Percentiles rank a stretch among this genome's conserved stretches.
Conservation (phyloP, 2,888 invertebrate species). For the Xylota segnis region DNA sequence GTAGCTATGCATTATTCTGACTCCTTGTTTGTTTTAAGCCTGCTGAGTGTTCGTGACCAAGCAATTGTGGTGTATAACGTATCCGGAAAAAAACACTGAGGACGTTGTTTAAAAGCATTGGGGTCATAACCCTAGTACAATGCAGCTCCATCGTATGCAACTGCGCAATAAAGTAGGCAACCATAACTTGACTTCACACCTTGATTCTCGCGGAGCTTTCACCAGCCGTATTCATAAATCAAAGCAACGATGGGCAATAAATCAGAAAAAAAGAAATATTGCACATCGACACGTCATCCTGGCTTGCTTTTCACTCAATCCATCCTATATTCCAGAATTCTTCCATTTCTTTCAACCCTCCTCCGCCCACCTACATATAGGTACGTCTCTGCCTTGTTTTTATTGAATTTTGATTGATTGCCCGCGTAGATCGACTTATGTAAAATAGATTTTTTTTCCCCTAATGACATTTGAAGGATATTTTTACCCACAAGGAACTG, state of each 20-base stretch:
- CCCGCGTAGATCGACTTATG: constrained; percentile 29
- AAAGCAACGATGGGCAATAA: constrained; percentile 3
- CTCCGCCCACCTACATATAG: background rate
- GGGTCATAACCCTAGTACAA: no score
- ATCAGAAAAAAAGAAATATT: constrained; percentile 21
- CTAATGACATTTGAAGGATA: constrained; percentile 56
- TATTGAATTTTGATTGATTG: constrained; percentile 59
- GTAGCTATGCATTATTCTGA: no score
- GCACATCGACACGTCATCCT: constrained; percentile 23
- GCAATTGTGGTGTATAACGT: no score
- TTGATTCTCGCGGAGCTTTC: background rate
- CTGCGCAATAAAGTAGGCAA: background rate
- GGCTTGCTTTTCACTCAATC: constrained; percentile 15
- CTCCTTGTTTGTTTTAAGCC: no score
- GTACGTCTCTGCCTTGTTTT: constrained; percentile 1
- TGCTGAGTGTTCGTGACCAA: no score
- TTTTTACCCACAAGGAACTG: constrained; percentile 41
- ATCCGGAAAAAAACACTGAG: no score
- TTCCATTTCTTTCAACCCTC: background rate
- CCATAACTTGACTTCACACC: background rate
- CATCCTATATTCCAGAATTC: background rate
- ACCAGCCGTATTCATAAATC: constrained; percentile 15
- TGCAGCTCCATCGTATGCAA: no score
- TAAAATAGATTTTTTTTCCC: constrained; percentile 52
- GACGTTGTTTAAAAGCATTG: no score